Evolutionary conservation across 2,888 invertebrate genomes (phyloP).

Genomic region (Conus canariensis): DNA sequence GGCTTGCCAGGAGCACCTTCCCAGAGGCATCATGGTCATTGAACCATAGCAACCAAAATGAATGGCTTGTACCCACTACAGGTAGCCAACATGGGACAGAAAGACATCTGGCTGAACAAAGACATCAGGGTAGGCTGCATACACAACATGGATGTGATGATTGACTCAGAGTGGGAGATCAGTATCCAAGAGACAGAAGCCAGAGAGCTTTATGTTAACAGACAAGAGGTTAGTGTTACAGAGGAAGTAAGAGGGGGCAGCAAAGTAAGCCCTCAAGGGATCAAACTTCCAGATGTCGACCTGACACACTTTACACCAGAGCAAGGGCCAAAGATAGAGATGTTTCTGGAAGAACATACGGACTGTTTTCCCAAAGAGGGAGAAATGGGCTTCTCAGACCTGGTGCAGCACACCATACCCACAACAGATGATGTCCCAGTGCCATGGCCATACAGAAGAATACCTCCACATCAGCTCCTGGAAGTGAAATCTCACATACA

Average conservation of each 20-base stretch:
- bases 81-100: background rate
- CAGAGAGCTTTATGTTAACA: background rate
- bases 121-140: background rate
- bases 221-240: no score
- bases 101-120: constrained; percentile 1
- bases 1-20: no score
- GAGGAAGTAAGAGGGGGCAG: no score
- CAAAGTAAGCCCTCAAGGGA: background rate
- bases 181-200: background rate
- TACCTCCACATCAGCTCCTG: constrained; percentile 18
- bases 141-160: background rate
- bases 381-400: constrained; percentile 27
- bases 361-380: background rate
- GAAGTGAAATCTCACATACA: constrained; percentile 30
- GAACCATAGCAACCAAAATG: background rate
- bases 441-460: background rate
- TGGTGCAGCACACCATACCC: background rate
- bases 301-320: background rate
- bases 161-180: background rate
- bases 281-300: background rate
- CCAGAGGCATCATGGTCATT: background rate
- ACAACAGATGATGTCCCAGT: constrained; percentile 6
- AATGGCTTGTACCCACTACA: background rate
- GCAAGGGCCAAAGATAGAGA: background rate
- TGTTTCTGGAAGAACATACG: background rate